These are phyloP conservation scores for Microctonus brassicae DNA, from an alignment of 2,888 invertebrate species.

Conservation along the genomic window DNA sequence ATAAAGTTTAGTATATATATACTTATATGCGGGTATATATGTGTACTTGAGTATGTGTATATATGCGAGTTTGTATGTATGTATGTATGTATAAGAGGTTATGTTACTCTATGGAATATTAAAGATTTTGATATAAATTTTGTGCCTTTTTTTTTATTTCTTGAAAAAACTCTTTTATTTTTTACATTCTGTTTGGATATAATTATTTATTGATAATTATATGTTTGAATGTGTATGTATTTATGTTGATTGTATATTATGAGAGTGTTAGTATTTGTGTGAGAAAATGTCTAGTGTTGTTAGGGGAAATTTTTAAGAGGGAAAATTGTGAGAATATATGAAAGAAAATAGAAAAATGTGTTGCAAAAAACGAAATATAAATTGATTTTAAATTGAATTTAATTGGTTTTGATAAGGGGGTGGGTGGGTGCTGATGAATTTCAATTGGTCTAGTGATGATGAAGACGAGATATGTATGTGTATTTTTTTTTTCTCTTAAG, in stretches of 20 bases:
- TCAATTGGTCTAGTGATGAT: conserved; percentile 16
- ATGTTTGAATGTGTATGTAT: neutral
- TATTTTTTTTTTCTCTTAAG: too few species aligned
- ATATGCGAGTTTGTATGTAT: neutral
- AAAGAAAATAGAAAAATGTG: neutral
- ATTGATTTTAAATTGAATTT: neutral
- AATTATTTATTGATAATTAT: conserved; percentile 5
- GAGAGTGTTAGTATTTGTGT: too few species aligned
- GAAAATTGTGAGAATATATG: too few species aligned
- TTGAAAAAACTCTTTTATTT: conserved; percentile 46
- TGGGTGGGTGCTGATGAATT: conserved; percentile 20
- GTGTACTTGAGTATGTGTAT: too few species aligned
- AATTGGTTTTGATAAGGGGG: neutral
- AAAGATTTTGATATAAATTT: conserved; percentile 51
- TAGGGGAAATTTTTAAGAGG: too few species aligned
- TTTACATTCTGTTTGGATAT: conserved; percentile 18
- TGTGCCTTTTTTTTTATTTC: conserved; percentile 1
- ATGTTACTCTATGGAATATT: conserved; percentile 60
- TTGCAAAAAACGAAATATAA: conserved; percentile 14
- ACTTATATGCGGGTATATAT: too few species aligned
- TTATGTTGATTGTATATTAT: too few species aligned
- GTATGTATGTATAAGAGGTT: conserved; percentile 33
- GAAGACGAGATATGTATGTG: conserved; percentile 16
- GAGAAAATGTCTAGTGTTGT: too few species aligned
- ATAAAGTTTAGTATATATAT: neutral